Evolutionary conservation across 2,888 invertebrate species (phyloP).

Genomic region (Cosmia trapezina): DNA sequence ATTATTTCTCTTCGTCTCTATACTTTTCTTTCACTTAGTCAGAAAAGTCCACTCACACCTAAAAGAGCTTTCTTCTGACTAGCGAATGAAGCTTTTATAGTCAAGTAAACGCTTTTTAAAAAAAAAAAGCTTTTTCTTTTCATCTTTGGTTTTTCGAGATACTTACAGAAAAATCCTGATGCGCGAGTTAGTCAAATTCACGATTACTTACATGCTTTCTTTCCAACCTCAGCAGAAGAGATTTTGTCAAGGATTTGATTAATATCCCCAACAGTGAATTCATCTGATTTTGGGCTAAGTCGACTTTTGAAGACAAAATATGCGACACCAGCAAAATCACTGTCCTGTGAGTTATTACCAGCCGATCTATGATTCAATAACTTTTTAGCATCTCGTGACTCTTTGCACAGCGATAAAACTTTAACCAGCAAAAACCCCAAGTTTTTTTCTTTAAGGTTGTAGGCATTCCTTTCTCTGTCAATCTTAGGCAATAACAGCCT

Average conservation of each 20-base stretch:
- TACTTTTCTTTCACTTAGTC: not conserved
- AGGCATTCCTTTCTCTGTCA: slow-evolving; percentile 95
- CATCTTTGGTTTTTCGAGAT: too few species aligned
- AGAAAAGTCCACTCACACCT: not conserved
- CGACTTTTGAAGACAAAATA: slow-evolving; percentile 92
- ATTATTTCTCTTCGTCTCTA: not conserved
- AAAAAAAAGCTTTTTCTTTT: too few species aligned
- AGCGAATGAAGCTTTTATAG: too few species aligned
- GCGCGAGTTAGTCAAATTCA: not conserved
- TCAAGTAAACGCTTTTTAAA: too few species aligned
- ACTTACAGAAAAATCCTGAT: too few species aligned
- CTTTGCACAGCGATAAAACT: slow-evolving; percentile 93
- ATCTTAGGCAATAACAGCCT: slow-evolving; percentile 94
- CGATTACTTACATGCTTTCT: slow-evolving; percentile 88
- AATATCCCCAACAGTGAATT: slow-evolving; percentile 92
- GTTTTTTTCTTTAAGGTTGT: slow-evolving; percentile 95
- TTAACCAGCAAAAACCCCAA: slow-evolving; percentile 94
- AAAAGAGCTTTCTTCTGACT: too few species aligned
- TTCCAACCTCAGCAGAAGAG: slow-evolving; percentile 92
- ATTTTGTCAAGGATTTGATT: slow-evolving; percentile 94
- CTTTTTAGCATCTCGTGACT: slow-evolving; percentile 86
- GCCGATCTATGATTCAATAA: slow-evolving; percentile 86
- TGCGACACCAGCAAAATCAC: slow-evolving; percentile 95
- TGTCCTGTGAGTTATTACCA: slow-evolving; percentile 86
- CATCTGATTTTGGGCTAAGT: slow-evolving; percentile 79